phyloP scores from a whole-genome alignment of 1,140 invertebrate genomes.

The Procambarus clarkii region DNA sequence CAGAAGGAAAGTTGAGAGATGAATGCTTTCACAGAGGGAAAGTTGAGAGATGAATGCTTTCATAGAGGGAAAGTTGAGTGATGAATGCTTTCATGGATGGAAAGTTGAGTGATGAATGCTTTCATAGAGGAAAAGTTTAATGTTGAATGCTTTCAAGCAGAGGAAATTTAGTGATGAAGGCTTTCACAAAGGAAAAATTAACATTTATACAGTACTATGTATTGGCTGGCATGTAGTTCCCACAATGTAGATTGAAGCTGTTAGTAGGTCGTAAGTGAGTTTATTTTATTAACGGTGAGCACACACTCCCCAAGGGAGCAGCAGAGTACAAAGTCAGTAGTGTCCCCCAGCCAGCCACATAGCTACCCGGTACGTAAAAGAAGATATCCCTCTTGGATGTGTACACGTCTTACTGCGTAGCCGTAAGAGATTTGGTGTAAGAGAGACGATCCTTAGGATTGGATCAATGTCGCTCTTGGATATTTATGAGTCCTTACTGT shows the following conservation, averaged over 20 bases:
- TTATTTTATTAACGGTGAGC: constrained; percentile 46
- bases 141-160: too few relatives aligned
- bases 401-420: background rate
- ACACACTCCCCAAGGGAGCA: constrained; percentile 15
- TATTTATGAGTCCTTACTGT: background rate
- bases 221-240: constrained; percentile 15
- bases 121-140: too few relatives aligned
- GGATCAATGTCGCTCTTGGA: background rate
- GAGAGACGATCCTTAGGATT: background rate
- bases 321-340: constrained; percentile 39
- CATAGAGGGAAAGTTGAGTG: too few relatives aligned
- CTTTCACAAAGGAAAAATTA: background rate
- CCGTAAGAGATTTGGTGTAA: background rate
- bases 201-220: background rate
- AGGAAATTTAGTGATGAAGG: background rate
- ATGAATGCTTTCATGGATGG: too few relatives aligned
- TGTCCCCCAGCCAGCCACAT: constrained; percentile 29
- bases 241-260: constrained; percentile 27
- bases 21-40: too few relatives aligned
- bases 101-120: too few relatives aligned
- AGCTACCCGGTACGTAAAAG: background rate
- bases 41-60: too few relatives aligned
- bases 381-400: background rate
- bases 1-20: too few relatives aligned
- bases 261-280: constrained; percentile 37